Evolutionary conservation across 1,140 invertebrate species (phyloP).

Genomic region (Dryas iulia): DNA sequence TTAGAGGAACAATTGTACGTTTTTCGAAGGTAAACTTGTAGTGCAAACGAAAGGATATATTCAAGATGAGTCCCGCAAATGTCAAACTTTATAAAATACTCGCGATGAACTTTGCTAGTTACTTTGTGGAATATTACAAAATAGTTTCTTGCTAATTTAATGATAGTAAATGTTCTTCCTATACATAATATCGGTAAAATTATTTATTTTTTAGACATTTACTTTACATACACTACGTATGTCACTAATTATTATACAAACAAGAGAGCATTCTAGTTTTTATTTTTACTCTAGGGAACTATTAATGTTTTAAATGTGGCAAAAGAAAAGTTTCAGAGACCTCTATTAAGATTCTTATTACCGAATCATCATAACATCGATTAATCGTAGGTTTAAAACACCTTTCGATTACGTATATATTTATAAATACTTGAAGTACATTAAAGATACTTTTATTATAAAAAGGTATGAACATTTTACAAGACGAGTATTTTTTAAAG

Average conservation of each 20-base stretch:
- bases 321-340: slow-evolving; percentile 30
- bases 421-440: neutral
- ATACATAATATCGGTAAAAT: neutral
- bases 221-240: neutral
- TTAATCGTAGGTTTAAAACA: slow-evolving; percentile 2
- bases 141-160: slow-evolving; percentile 31
- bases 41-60: slow-evolving; percentile 65
- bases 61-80: slow-evolving; percentile 58
- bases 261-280: no score
- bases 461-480: neutral
- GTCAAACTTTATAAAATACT: slow-evolving; percentile 55
- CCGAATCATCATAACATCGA: slow-evolving; percentile 47
- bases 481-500: neutral
- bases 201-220: neutral
- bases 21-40: slow-evolving; percentile 67
- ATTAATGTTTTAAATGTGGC: neutral
- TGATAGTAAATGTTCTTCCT: slow-evolving; percentile 1
- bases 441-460: neutral
- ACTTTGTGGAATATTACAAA: slow-evolving; percentile 36
- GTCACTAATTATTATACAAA: neutral
- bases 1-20: slow-evolving; percentile 45
- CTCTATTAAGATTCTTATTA: slow-evolving; percentile 32
- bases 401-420: neutral
- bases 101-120: slow-evolving; percentile 51
- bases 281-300: no score